These are phyloP conservation scores for Pseudocheirus occidentalis DNA, from an alignment of 2,797 vertebrate species.

Conservation along the genomic window DNA sequence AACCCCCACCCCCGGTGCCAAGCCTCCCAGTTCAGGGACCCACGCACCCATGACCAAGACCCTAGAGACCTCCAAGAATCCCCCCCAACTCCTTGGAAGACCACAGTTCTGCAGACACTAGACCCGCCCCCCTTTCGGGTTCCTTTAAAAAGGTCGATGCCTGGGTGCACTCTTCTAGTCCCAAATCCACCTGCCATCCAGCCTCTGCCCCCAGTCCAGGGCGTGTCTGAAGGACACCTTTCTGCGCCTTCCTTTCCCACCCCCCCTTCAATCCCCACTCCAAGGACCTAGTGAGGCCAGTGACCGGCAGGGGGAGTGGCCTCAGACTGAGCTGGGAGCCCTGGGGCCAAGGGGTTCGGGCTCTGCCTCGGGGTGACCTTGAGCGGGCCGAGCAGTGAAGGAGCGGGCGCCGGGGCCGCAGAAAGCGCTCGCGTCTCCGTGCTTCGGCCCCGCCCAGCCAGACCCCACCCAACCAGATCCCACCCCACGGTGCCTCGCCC, in stretches of 20 bases:
- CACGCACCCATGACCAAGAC: background rate
- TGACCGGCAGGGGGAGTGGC: background rate
- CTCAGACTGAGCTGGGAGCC: background rate
- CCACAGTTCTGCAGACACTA: background rate
- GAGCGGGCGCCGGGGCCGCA: background rate
- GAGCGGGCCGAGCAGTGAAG: constrained; percentile 53
- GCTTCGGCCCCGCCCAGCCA: background rate
- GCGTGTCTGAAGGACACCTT: background rate
- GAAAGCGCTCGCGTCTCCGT: background rate
- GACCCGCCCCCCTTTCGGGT: background rate
- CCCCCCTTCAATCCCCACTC: background rate
- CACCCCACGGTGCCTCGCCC: constrained; percentile 32
- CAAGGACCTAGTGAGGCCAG: background rate
- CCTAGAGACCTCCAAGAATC: background rate
- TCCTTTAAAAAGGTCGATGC: background rate
- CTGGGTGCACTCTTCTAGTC: background rate
- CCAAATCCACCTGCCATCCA: constrained; percentile 6
- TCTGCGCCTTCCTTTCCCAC: background rate
- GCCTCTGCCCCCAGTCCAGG: constrained; percentile 9
- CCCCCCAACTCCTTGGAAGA: background rate
- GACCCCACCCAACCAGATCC: background rate
- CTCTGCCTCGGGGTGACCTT: constrained; percentile 76
- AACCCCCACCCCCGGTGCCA: constrained; percentile 28
- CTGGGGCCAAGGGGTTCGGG: constrained; percentile 41
- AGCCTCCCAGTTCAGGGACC: background rate